These are phyloP conservation scores for Leuctra nigra DNA, from an alignment of 2,888 invertebrate species.

Conservation along the genomic window DNA sequence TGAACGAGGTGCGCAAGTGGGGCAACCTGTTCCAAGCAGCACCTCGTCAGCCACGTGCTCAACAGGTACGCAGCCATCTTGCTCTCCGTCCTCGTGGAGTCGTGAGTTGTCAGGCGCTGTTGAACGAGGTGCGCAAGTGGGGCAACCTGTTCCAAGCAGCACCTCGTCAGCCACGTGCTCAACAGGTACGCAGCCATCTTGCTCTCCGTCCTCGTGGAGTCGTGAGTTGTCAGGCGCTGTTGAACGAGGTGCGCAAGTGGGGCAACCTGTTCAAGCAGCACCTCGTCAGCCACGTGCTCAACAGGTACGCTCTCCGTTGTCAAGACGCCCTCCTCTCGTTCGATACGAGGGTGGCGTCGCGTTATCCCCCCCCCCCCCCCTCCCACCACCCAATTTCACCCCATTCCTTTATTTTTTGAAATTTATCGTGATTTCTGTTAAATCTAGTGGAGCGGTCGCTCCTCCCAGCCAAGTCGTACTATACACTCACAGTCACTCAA, in stretches of 20 bases:
- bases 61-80: slow-evolving; percentile 52
- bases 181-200: slow-evolving; percentile 52
- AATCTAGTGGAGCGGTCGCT: no score
- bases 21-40: slow-evolving; percentile 78
- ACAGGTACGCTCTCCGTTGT: slow-evolving; percentile 51
- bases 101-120: slow-evolving; percentile 70
- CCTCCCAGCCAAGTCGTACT: no score
- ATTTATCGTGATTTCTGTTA: background rate
- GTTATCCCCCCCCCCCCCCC: no score
- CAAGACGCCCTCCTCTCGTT: no score
- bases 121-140: slow-evolving; percentile 83
- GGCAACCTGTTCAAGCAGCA: slow-evolving; percentile 80
- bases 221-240: no score
- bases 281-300: slow-evolving; percentile 72
- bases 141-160: slow-evolving; percentile 78
- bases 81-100: no score
- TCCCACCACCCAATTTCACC: no score
- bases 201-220: no score
- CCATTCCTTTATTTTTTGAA: no score
- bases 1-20: slow-evolving; percentile 83
- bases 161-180: slow-evolving; percentile 74
- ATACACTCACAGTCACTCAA: no score
- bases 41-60: slow-evolving; percentile 74
- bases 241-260: slow-evolving; percentile 83
- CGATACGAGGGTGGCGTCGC: no score